Base-by-base conservation (phyloP, 2,113 vertebrate species). In the Thalassarche chlororhynchos region DNA sequence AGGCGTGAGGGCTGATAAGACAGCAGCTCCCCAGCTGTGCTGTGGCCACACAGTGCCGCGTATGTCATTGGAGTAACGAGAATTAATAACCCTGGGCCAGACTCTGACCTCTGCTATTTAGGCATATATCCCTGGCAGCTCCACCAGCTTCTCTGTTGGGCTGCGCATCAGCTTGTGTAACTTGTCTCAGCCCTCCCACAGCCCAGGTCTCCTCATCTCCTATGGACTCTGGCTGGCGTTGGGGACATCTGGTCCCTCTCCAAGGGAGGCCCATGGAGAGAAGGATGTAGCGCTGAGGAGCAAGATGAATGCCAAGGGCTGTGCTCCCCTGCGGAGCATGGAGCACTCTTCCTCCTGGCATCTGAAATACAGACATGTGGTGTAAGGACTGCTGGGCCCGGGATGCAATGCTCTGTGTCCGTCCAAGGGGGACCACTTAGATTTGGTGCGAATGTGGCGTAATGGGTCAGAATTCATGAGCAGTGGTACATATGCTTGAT, bases 21-120 rank as follows among this genome's bases (percentile, higher is more conserved):
- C 77, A 95, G 91, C 93, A 89, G 94, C 89, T 97, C 89, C 87
- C 95, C 93, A 95, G 95, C 95, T 93, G 94, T 90, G 80, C 86
- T 19, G 84, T n/a, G 89, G 95, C 91, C 89, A 87, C 94, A 80
- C 96, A 88, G 75, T 82, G 84, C 91, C 1, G 17, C 1, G 2
- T 86, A 46, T 94, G 87, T 94, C 94, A 95, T 93, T 7, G 0
- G 46, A 95, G 44, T 55, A 95, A 95, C 6, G 21, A 94, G 94
- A 94, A 96, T 87, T 89, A 92, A 95, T 62, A 91, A 93, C n/a
- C 29, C 42, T 7, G 66, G 84, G 87, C 89, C 96, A 96, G 84
- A 85, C 71, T 94, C 91, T 96, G 95, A 89, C 88, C 92, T 96
- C 92, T 88, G 46, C 75, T 94, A 42, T 49, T 93, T 52, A 76